Evolutionary conservation across 1,140 invertebrate genomes (phyloP).

Genomic region (Apis laboriosa): DNA sequence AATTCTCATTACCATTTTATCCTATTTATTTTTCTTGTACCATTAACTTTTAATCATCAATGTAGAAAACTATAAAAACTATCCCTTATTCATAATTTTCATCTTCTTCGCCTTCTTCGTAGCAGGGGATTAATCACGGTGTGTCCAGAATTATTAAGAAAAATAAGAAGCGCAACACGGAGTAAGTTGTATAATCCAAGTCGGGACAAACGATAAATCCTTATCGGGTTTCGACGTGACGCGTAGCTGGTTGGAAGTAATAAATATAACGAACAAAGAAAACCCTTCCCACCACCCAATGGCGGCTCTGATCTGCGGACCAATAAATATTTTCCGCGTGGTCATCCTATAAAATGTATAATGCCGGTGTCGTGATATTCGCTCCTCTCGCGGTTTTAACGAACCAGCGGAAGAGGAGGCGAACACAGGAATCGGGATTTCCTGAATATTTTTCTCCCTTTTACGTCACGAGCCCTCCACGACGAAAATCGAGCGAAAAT

Average conservation of each 20-base stretch:
- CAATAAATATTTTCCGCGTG: slow-evolving; percentile 55
- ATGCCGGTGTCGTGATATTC: not conserved
- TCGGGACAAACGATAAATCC: slow-evolving; percentile 46
- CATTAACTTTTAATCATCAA: no score
- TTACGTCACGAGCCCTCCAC: no score
- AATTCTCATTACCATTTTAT: no score
- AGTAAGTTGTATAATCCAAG: not conserved
- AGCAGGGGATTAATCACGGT: not conserved
- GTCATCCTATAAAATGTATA: slow-evolving; percentile 19
- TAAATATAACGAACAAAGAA: slow-evolving; percentile 54
- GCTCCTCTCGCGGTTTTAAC: not conserved
- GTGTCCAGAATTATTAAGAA: slow-evolving; percentile 20
- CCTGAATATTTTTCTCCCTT: not conserved
- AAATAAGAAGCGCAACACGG: not conserved
- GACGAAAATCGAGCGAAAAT: not conserved
- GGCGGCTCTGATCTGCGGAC: slow-evolving; percentile 12
- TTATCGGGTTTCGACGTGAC: slow-evolving; percentile 45
- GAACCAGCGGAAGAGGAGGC: not conserved
- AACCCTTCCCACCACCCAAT: not conserved
- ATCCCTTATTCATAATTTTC: no score
- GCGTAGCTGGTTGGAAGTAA: slow-evolving; percentile 9
- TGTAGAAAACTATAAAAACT: no score
- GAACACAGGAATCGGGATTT: not conserved
- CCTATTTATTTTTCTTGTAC: no score
- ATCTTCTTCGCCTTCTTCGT: no score